Evolutionary conservation across 1,140 invertebrate species (phyloP).

Genomic region (Augochlora pura): DNA sequence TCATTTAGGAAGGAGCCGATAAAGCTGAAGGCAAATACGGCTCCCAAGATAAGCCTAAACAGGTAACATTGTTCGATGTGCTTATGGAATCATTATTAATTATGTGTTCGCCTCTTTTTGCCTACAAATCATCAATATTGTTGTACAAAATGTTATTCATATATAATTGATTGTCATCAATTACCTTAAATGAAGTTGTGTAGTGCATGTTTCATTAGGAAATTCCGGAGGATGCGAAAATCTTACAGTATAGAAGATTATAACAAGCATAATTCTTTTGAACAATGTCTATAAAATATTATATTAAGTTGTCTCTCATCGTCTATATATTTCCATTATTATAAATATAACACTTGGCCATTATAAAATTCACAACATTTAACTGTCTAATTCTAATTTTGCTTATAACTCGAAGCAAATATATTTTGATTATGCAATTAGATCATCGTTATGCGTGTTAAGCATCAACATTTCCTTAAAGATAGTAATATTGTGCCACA

Average conservation of each 20-base stretch:
- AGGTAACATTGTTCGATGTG: constrained; percentile 80
- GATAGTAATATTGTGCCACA: neutral
- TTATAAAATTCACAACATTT: neutral
- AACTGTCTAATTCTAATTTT: constrained; percentile 14
- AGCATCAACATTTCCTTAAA: neutral
- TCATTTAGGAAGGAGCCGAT: constrained; percentile 77
- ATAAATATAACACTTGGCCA: neutral
- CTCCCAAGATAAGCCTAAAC: constrained; percentile 95
- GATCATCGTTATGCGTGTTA: constrained; percentile 7
- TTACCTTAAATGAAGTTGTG: neutral
- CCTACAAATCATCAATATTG: neutral
- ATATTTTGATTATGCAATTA: constrained; percentile 28
- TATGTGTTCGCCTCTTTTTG: constrained; percentile 39
- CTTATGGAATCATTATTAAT: constrained; percentile 58
- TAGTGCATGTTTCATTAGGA: constrained; percentile 36
- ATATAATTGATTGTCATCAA: neutral
- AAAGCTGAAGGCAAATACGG: constrained; percentile 94
- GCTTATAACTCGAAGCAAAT: constrained; percentile 7
- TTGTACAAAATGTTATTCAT: neutral
- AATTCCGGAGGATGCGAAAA: neutral
- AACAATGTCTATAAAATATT: neutral
- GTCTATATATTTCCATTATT: neutral
- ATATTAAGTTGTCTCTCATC: neutral
- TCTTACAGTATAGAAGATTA: neutral
- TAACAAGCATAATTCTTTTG: neutral